Evolutionary conservation across 2,888 invertebrate genomes (phyloP), one percentile per base, ranked within the genome.

Genomic region (Drosophila colorata): DNA sequence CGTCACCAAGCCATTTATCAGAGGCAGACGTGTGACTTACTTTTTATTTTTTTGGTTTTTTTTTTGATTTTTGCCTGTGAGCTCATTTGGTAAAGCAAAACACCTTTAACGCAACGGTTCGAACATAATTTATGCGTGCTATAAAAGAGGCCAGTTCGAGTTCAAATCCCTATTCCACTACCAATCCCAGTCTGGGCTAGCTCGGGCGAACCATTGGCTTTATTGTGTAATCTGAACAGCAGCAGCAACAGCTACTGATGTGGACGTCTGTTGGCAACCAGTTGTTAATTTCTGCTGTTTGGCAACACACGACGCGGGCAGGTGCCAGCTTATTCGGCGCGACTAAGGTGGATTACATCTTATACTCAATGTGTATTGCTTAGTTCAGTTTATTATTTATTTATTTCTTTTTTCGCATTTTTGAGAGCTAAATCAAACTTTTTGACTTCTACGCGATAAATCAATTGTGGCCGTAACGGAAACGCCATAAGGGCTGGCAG

Each of bases 271-370:
- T 72, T 78, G 71, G 81, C 88, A 87, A 71, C 79, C 53, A 74
- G 72, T 81, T 85, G 82, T 81, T 76, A 76, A 81, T 85, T 87
- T 81, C 23, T 68, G 65, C 37, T 67, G 59, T 84, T 73, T 84
- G 78, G 76, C 74, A 76, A 78, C 51, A 52, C 23, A 47, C 14
- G 49, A 49, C 18, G 33, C 46, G 14, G 49, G 48, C 80, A 83
- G 80, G 87, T 80, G 80, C 47, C 65, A 51, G 51, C 11, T 53
- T 57, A 64, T 57, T 63, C 48, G 48, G 46, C 46, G 44, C 57
- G 51, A 64, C 63, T 47, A 67, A 14, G 25, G 31, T 18, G 31
- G 38, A 40, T 48, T 49, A 35, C 16, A 52, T 23, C 38, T 33
- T n/a, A 6, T 53, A 18, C 2, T 23, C 38, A n/a, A 23, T 33